These are phyloP conservation scores for Lysandra coridon DNA, from an alignment of 2,888 invertebrate genomes.

Conservation along the genomic window DNA sequence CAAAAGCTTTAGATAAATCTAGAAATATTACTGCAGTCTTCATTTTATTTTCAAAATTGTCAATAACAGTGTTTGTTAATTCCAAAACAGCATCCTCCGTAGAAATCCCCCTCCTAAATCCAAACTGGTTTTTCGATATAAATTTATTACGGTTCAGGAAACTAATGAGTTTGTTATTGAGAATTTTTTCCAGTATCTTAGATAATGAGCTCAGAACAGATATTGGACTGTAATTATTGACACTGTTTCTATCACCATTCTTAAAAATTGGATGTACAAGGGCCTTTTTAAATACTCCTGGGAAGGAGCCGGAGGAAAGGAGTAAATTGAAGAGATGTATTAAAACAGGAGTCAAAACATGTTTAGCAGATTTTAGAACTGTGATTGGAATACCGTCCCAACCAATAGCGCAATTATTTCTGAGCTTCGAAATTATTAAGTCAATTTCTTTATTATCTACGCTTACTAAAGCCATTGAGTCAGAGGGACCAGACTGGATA, in stretches of 20 bases:
- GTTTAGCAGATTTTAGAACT: conserved; percentile 32
- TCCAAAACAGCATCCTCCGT: conserved; percentile 12
- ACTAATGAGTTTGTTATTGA: conserved; percentile 29
- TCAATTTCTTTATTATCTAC: conserved; percentile 33
- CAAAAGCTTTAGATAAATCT: not conserved
- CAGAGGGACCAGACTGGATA: not conserved
- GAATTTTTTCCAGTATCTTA: conserved; percentile 33
- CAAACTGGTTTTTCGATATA: not conserved
- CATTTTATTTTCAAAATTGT: not conserved
- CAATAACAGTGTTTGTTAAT: not conserved
- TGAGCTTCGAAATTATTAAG: conserved; percentile 21
- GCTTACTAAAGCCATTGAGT: conserved; percentile 32
- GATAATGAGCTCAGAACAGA: conserved; percentile 34
- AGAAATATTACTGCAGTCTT: not conserved
- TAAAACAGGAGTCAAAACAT: conserved; percentile 29
- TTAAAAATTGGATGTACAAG: conserved; percentile 36
- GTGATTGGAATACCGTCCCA: conserved; percentile 35
- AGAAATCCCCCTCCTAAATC: not conserved
- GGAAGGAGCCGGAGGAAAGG: conserved; percentile 33
- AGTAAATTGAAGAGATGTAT: conserved; percentile 35
- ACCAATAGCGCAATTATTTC: conserved; percentile 34
- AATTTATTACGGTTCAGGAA: conserved; percentile 20
- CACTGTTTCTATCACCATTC: conserved; percentile 31
- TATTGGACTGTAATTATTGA: conserved; percentile 35
- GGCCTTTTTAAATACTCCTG: conserved; percentile 34